Evolutionary conservation across 2,888 invertebrate species (phyloP).

Genomic region (Hanleya hanleyi): DNA sequence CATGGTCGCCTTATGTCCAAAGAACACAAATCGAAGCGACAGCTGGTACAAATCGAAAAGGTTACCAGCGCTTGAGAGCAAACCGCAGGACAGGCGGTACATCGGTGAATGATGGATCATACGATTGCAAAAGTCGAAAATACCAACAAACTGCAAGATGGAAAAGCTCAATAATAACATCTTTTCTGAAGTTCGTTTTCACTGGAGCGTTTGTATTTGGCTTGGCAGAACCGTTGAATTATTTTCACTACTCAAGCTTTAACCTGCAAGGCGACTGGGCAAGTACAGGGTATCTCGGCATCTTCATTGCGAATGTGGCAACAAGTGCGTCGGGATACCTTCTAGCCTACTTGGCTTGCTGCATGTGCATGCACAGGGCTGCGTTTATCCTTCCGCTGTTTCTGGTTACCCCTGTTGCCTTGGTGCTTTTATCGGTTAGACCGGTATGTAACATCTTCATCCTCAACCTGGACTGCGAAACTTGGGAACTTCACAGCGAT

Average conservation of each 20-base stretch:
- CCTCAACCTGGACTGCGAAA: too few species aligned
- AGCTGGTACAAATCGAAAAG: neutral
- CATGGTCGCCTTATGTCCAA: neutral
- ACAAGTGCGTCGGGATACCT: conserved; percentile 38
- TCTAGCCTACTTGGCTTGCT: conserved; percentile 51
- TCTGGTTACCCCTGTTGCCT: conserved; percentile 48
- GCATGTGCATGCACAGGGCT: conserved; percentile 57
- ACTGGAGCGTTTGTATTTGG: neutral
- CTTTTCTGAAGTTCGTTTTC: neutral
- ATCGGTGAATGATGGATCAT: neutral
- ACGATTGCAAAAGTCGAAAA: too few species aligned
- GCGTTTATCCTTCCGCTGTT: conserved; percentile 56
- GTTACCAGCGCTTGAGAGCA: neutral
- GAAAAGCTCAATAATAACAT: neutral
- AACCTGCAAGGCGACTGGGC: neutral
- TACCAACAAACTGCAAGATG: neutral
- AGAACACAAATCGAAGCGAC: neutral
- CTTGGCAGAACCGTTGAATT: neutral
- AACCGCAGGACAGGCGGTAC: neutral
- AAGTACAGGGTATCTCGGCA: neutral
- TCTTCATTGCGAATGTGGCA: conserved; percentile 37
- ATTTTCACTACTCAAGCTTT: neutral
- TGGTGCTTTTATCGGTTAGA: conserved; percentile 33
- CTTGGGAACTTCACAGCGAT: too few species aligned
- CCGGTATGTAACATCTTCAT: conserved; percentile 26